Evolutionary conservation across 2,888 invertebrate species (phyloP).

Genomic region (Ichneumoninae sp.): DNA sequence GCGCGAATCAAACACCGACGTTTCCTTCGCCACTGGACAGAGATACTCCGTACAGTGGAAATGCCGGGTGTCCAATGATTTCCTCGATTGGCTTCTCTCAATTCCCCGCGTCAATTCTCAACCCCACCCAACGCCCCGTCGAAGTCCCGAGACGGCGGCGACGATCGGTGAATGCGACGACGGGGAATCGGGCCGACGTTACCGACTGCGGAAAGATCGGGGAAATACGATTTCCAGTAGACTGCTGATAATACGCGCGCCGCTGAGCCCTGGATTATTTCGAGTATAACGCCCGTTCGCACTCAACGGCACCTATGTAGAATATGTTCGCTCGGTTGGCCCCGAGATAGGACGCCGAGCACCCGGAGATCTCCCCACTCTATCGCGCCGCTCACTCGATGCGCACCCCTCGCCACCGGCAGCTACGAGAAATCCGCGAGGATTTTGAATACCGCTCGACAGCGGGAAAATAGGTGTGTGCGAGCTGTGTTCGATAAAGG

Average conservation of each 20-base stretch:
- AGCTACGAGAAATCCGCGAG: conserved; percentile 57
- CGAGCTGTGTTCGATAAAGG: conserved; percentile 64
- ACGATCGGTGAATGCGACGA: conserved; percentile 51
- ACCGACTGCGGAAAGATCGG: background rate
- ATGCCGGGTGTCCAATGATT: conserved; percentile 11
- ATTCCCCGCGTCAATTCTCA: background rate
- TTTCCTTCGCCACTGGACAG: background rate
- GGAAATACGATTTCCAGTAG: conserved; percentile 61
- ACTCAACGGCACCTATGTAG: conserved; percentile 30
- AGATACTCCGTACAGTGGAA: background rate
- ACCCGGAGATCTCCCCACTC: conserved; percentile 20
- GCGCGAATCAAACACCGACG: conserved; percentile 11
- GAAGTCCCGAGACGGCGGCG: conserved; percentile 49
- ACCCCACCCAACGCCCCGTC: background rate
- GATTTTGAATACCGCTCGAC: conserved; percentile 59
- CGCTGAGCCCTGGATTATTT: conserved; percentile 62
- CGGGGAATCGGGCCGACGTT: conserved; percentile 27
- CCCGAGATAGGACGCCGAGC: conserved; percentile 47
- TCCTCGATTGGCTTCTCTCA: conserved; percentile 4
- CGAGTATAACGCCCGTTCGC: conserved; percentile 52
- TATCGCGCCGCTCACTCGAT: background rate
- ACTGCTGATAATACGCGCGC: conserved; percentile 63
- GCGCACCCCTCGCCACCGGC: conserved; percentile 16
- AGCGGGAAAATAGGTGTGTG: conserved; percentile 58
- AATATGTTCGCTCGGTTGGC: conserved; percentile 63